Base-by-base conservation (phyloP, 1,140 invertebrate species). In the Drosophila arawakana region DNA sequence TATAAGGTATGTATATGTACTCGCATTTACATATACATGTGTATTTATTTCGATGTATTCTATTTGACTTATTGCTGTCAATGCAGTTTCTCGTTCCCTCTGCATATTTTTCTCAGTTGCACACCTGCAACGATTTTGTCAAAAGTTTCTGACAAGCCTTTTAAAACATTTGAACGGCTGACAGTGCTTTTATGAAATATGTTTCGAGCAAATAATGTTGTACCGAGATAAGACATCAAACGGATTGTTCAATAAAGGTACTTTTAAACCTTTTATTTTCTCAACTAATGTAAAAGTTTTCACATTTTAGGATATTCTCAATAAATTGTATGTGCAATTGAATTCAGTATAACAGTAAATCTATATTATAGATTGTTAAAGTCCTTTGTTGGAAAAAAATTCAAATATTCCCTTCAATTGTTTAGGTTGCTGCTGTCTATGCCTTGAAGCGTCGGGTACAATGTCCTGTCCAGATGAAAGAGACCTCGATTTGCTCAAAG, bases 61-160 rank as follows among this genome's bases (percentile, higher is more conserved):
- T 35, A 18, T 39, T 44, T 75, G 57, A 62, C 76, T 86, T 86
- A 86, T 86, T 73, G 69, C 68, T 59, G 10, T 57, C 65, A 58
- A 49, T 81, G 76, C 79, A 85, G 62, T 68, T 35, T 37, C 69
- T 37, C 34, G 39, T 63, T 37, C 39, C 21, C 54, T 60, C 35
- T n/a, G 52, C 47, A 54, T 54, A 54, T 54, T 30, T 59, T 39
- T 52, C 66, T 60, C 54, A 7, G 15, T 18, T 15, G 34, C 65
- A 62, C 70, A 78, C 76, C 73, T 79, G 63, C 50, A 75, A 61
- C 57, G 61, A 25, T 15, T 34, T 15, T 58, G 25, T 21, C 35
- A 60, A 76, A 86, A 88, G 41, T 88, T 88, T 89, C 25, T 89
- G 84, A 89, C 84, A 83, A 72, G 80, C 80, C 63, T 68, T 89